Evolutionary conservation across 1,140 invertebrate genomes (phyloP).

Genomic region (Drosophila arawakana): DNA sequence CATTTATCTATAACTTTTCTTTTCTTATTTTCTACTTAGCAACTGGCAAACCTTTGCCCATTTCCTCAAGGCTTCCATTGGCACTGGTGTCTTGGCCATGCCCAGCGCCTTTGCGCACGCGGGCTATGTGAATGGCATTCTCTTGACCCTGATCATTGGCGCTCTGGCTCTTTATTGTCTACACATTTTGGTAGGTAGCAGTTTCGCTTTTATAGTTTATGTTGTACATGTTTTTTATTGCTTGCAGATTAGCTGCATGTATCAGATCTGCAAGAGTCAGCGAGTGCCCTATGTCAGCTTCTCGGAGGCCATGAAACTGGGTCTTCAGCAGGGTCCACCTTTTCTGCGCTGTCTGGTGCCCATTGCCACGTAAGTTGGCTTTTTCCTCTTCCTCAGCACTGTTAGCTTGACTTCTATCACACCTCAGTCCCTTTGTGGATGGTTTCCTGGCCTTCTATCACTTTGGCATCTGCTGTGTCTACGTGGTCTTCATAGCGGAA

Average conservation of each 20-base stretch:
- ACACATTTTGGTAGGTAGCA: conserved; percentile 86
- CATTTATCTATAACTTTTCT: not conserved
- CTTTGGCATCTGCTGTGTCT: conserved; percentile 95
- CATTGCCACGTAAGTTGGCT: conserved; percentile 85
- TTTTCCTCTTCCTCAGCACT: not conserved
- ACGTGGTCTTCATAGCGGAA: conserved; percentile 93
- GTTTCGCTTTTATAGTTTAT: conserved; percentile 9
- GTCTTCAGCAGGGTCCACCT: conserved; percentile 87
- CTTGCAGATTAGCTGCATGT: conserved; percentile 85
- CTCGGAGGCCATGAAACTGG: conserved; percentile 88
- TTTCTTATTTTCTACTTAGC: conserved; percentile 77
- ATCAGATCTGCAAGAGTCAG: conserved; percentile 86
- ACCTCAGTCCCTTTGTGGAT: conserved; percentile 86
- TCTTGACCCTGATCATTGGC: conserved; percentile 87
- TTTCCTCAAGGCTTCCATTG: conserved; percentile 90
- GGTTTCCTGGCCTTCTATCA: conserved; percentile 93
- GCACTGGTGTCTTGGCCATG: conserved; percentile 93
- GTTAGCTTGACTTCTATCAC: not conserved
- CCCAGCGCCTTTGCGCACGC: conserved; percentile 90
- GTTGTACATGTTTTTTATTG: not conserved
- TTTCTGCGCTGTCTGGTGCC: conserved; percentile 86
- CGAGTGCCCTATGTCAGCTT: conserved; percentile 87
- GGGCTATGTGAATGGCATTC: conserved; percentile 87
- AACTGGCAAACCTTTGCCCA: conserved; percentile 89
- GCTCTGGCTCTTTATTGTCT: conserved; percentile 88